A percentile compares a stretch with the other conserved stretches of the same genome.
Conservation (phyloP, 37 sponge, comb jelly and placozoan species). For the Lycopodina hypogea region DNA sequence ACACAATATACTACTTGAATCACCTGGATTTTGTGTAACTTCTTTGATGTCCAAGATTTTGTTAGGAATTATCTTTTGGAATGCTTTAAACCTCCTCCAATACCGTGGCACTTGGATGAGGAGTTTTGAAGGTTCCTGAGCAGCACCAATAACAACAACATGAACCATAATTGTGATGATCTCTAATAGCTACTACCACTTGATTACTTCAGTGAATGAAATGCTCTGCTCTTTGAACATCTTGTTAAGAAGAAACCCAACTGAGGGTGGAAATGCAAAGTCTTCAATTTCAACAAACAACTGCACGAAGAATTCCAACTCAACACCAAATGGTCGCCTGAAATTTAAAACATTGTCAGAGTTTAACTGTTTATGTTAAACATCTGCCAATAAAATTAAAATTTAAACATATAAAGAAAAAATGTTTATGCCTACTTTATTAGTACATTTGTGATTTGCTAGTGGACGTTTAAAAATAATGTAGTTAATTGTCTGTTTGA, state of each 20-base stretch:
- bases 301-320: constrained; percentile 75
- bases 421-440: no score
- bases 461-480: no score
- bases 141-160: neutral
- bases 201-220: constrained; percentile 58
- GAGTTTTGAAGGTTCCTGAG: constrained; percentile 60
- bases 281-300: constrained; percentile 70
- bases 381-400: no score
- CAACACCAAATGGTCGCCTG: constrained; percentile 75
- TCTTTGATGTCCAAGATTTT: constrained; percentile 43
- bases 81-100: constrained; percentile 89
- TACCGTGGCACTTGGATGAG: constrained; percentile 88
- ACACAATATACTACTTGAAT: no score
- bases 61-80: constrained; percentile 72
- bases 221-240: constrained; percentile 66
- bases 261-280: constrained; percentile 5
- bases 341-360: no score
- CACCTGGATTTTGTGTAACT: neutral
- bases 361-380: no score
- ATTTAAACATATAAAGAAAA: no score
- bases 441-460: no score
- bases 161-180: neutral
- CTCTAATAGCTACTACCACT: neutral
- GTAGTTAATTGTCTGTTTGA: no score
- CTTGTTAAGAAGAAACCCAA: constrained; percentile 35